These are phyloP conservation scores for Rhinatrema bivittatum DNA, from an alignment of 2,797 vertebrate genomes.

Conservation along the genomic window DNA sequence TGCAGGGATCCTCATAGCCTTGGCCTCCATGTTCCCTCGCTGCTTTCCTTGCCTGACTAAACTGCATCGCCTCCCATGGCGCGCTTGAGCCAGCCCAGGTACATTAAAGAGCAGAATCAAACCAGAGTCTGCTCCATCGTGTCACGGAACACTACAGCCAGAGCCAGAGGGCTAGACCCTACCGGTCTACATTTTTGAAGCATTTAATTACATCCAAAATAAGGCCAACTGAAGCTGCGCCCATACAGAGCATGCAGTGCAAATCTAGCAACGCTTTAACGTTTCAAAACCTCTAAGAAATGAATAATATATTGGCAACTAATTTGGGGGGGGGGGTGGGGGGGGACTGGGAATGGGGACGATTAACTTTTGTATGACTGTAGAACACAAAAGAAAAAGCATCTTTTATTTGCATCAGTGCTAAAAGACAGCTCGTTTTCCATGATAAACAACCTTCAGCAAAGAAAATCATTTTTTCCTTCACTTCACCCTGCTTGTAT, in stretches of 20 bases:
- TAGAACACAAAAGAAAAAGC: no score
- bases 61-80: no score
- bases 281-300: no score
- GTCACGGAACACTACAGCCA: conserved; percentile 6
- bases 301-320: conserved; percentile 10
- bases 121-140: neutral
- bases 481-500: conserved; percentile 17
- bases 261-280: no score
- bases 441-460: conserved; percentile 22
- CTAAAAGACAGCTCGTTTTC: conserved; percentile 17
- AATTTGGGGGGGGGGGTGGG: neutral
- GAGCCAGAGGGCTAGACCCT: conserved; percentile 8
- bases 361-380: no score
- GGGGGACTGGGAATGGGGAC: neutral
- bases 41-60: no score
- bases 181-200: neutral
- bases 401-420: conserved; percentile 13
- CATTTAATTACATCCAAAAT: neutral
- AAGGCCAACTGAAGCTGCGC: neutral
- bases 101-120: no score
- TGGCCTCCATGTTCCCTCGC: no score
- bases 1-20: no score
- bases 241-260: conserved; percentile 1
- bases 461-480: conserved; percentile 21
- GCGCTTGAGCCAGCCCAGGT: no score